phyloP scores from a whole-genome alignment of 1,140 invertebrate genomes.

The Drosophila parabipectinata region DNA sequence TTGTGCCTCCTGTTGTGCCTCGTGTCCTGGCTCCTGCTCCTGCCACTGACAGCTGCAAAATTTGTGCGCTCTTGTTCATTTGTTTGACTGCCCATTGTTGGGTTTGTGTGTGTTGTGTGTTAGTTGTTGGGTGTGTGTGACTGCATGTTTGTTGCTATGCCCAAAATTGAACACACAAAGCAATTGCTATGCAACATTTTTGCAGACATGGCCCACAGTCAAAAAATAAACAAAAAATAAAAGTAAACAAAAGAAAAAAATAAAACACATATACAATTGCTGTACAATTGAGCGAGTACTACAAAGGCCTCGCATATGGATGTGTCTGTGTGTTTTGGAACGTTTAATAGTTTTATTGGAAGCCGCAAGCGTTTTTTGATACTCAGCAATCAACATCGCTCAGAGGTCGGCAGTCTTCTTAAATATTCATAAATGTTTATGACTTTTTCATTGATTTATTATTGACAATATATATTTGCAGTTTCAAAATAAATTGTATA shows the following conservation, averaged over 20 bases:
- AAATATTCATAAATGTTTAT: background rate
- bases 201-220: slow-evolving; percentile 68
- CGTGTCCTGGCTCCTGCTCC: slow-evolving; percentile 40
- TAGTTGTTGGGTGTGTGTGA: slow-evolving; percentile 10
- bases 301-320: slow-evolving; percentile 26
- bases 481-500: too few relatives aligned
- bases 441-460: slow-evolving; percentile 7
- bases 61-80: slow-evolving; percentile 77
- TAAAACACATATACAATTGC: slow-evolving; percentile 67
- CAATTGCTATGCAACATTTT: slow-evolving; percentile 81
- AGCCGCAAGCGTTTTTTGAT: slow-evolving; percentile 31
- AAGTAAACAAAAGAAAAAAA: slow-evolving; percentile 33
- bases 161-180: slow-evolving; percentile 81
- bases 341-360: slow-evolving; percentile 71
- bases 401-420: background rate
- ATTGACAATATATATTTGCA: background rate
- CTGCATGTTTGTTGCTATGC: slow-evolving; percentile 67
- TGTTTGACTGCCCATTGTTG: slow-evolving; percentile 57
- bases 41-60: slow-evolving; percentile 76
- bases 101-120: slow-evolving; percentile 9
- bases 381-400: slow-evolving; percentile 19
- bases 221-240: slow-evolving; percentile 56
- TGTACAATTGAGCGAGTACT: slow-evolving; percentile 63
- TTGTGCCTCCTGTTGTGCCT: slow-evolving; percentile 56
- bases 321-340: slow-evolving; percentile 25